Evolutionary conservation across 2,113 vertebrate species (phyloP), one percentile per base, ranked within the genome.

Genomic region (Xiphorhynchus elegans): DNA sequence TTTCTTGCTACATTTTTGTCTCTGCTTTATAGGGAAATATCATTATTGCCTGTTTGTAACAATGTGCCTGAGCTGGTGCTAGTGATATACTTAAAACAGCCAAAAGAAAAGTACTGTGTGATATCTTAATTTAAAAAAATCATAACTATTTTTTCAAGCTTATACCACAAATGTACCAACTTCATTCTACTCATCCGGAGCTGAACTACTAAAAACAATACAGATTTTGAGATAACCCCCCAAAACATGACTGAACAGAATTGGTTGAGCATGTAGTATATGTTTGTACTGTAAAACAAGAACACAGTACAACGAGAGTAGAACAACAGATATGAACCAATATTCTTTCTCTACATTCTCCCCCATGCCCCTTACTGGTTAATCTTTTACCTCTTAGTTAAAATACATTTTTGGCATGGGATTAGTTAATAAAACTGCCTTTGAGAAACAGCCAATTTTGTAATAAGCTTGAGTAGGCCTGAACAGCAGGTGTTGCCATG

Each of bases 371-470:
- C 52, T 89, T 80, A 42, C 24, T 13, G 42, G 50, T 70, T 92
- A 87, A 81, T 89, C 77, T 77, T 87, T 83, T 80, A 81, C n/a
- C 37, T 79, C 55, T 58, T 68, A 66, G 58, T 74, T 89, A 80
- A 91, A 84, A 74, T 75, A 16, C 9, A 17, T n/a, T 85, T 93
- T 79, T 96, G 67, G 39, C 72, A 85, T 79, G 68, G 42, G 25
- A 90, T 94, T 96, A 92, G 62, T 86, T 3, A 5, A 37, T 23
- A 60, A 63, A 92, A 84, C 16, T 66, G 44, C 20, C 46, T 79
- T 58, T 67, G 67, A 89, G 73, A 93, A 91, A 62, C 15, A 63
- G 69, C 9, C n/a, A 84, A 5, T 79, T 95, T 92, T 93, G 78
- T 46, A 75, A 58, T 18, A 58, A 0, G 9, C 33, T 81, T 84